Evolutionary conservation across 2,113 vertebrate genomes (phyloP), one percentile per base, ranked within the genome.

Genomic region (Antechinus stuartii): DNA sequence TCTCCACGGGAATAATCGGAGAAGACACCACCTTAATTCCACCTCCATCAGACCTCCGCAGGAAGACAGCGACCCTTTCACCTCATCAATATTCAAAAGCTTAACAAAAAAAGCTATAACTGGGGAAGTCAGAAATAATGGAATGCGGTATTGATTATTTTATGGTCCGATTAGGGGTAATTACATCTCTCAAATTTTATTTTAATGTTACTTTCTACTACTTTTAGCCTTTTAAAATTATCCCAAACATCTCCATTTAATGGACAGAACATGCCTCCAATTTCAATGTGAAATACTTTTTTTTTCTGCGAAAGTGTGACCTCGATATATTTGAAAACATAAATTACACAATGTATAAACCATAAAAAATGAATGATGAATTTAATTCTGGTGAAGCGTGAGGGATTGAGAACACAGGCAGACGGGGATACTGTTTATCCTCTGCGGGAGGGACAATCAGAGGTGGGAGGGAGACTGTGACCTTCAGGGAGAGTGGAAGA

Each of bases 311-410:
- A 99, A 99, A 98, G 98, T 98, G 97, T 99, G 99, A 99, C 98
- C 99, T 99, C 98, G 98, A 98, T 98, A 98, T 99, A 99, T 99
- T 98, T 98, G 98, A 98, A 99, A 99, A 98, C 98, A 99, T 99
- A 99, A 99, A 99, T 99, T 99, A 99, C 98, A 97, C 98, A 98
- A 98, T 98, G 98, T 98, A 99, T 98, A 98, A 99, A 98, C 98
- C 99, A 99, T 99, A 99, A 99, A 99, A 99, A 99, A 98, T 98
- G 98, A 99, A 99, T 99, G 98, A 99, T 99, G 98, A 99, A 99
- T 99, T 99, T 99, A 99, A 99, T 99, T 98, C 98, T 98, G 98
- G 98, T 98, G 98, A 98, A 98, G 98, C 98, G 97, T 98, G 98
- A 98, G 98, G 97, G 97, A 98, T 93, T 94, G 96, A 97, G 96